A percentile compares a stretch with the other conserved stretches of the same genome.
These are phyloP conservation scores for Coreius guichenoti DNA, from an alignment of 2,797 vertebrate genomes.

Conservation along the genomic window DNA sequence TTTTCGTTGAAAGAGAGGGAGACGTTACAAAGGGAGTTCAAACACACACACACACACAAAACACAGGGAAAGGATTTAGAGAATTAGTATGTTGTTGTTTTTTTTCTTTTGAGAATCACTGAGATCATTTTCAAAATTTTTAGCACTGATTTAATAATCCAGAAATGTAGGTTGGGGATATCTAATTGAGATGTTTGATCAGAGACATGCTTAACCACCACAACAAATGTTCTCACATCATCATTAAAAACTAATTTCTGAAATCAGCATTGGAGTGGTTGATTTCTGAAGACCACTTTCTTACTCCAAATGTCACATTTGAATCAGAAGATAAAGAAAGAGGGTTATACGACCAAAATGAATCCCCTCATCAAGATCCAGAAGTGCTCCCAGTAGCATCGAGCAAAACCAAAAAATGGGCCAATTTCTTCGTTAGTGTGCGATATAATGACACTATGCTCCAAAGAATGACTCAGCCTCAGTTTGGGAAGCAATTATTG, in stretches of 20 bases:
- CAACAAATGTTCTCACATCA: not conserved
- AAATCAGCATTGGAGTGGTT: not conserved
- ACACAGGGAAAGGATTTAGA: slow-evolving; percentile 42
- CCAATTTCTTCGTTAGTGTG: slow-evolving; percentile 35
- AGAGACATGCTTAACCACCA: slow-evolving; percentile 3
- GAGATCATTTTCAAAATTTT: not conserved
- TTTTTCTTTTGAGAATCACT: not conserved
- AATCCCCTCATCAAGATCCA: slow-evolving; percentile 29
- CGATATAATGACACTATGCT: slow-evolving; percentile 35
- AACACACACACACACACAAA: slow-evolving; percentile 2
- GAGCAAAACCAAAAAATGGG: slow-evolving; percentile 34
- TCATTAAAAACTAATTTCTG: not conserved
- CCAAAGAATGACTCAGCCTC: slow-evolving; percentile 50
- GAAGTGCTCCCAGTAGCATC: slow-evolving; percentile 33
- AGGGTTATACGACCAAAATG: slow-evolving; percentile 7
- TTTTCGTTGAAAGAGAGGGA: slow-evolving; percentile 65
- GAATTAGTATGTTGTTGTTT: slow-evolving; percentile 13
- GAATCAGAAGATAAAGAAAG: slow-evolving; percentile 11
- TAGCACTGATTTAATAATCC: slow-evolving; percentile 32
- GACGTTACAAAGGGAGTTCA: slow-evolving; percentile 52
- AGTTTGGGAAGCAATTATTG: slow-evolving; percentile 43
- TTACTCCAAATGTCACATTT: not conserved
- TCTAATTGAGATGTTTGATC: slow-evolving; percentile 14
- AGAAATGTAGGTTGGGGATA: slow-evolving; percentile 9
- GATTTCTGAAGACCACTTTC: not conserved